phyloP scores from a whole-genome alignment of 92 coral and sea anemone genomes.

The Epizoanthus rinbou region DNA sequence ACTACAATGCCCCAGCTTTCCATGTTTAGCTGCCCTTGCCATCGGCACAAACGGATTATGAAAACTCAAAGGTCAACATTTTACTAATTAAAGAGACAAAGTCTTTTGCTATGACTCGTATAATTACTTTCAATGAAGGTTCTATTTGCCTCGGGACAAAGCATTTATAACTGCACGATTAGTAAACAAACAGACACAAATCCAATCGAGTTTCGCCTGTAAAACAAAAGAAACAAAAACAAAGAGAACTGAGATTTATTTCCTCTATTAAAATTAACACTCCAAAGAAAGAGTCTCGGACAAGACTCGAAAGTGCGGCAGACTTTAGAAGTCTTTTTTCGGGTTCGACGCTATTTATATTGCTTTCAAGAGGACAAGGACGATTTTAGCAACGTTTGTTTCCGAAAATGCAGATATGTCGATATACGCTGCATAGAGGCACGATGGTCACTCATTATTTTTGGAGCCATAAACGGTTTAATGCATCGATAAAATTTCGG shows the following conservation, averaged over 20 bases:
- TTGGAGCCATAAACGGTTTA: neutral
- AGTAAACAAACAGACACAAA: constrained; percentile 36
- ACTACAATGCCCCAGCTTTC: neutral
- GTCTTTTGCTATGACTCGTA: constrained; percentile 1
- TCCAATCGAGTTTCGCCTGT: constrained; percentile 28
- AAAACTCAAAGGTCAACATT: constrained; percentile 32
- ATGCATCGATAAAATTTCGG: too few species aligned
- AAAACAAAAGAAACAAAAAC: constrained; percentile 38
- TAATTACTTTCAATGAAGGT: constrained; percentile 22
- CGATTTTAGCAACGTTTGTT: neutral
- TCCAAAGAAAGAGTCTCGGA: constrained; percentile 7
- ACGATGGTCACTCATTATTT: neutral
- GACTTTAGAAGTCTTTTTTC: constrained; percentile 8
- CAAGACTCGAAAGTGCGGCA: neutral
- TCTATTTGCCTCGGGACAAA: constrained; percentile 31
- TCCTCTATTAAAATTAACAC: constrained; percentile 31
- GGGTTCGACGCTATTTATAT: neutral
- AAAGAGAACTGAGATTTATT: constrained; percentile 7
- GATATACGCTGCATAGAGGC: too few species aligned
- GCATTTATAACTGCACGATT: constrained; percentile 28
- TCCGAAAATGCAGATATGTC: neutral
- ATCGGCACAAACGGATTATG: constrained; percentile 30
- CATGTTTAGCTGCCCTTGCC: constrained; percentile 6
- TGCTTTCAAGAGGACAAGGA: neutral
- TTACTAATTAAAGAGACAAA: constrained; percentile 27